A percentile compares a stretch with the other conserved stretches of the same genome.
Conservation (phyloP, 2,113 vertebrate species). For the Coracopsis vasa region DNA sequence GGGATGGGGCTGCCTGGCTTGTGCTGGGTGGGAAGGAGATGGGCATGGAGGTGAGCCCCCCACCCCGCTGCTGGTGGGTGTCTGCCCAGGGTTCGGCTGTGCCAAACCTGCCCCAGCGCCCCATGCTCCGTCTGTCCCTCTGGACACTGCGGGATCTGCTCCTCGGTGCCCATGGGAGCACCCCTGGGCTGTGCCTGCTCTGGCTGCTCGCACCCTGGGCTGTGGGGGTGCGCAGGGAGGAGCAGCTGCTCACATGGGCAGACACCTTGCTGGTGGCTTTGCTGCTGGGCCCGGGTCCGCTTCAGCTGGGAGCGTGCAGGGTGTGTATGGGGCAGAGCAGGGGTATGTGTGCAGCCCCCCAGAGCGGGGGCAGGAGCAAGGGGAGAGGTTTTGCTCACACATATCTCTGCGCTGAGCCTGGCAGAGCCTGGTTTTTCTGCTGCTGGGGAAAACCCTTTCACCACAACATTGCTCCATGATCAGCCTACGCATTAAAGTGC, state of each 20-base stretch:
- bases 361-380: background rate
- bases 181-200: fast-evolving
- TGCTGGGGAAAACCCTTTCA: background rate
- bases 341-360: background rate
- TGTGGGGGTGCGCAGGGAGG: background rate
- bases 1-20: background rate
- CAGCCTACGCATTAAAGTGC: background rate
- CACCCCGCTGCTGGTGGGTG: fast-evolving
- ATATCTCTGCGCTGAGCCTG: background rate
- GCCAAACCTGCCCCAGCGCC: fast-evolving
- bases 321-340: background rate
- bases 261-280: background rate
- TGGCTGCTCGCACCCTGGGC: fast-evolving
- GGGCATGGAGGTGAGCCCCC: no score
- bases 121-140: background rate
- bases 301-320: background rate
- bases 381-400: background rate
- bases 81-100: background rate
- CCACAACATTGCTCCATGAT: background rate
- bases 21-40: background rate
- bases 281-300: background rate
- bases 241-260: fast-evolving
- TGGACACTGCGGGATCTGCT: background rate
- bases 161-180: fast-evolving
- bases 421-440: background rate